A percentile compares a stretch with the other conserved stretches of the same genome.
phyloP scores from a whole-genome alignment of 2,888 invertebrate species.

The Hyposoter dolosus region DNA sequence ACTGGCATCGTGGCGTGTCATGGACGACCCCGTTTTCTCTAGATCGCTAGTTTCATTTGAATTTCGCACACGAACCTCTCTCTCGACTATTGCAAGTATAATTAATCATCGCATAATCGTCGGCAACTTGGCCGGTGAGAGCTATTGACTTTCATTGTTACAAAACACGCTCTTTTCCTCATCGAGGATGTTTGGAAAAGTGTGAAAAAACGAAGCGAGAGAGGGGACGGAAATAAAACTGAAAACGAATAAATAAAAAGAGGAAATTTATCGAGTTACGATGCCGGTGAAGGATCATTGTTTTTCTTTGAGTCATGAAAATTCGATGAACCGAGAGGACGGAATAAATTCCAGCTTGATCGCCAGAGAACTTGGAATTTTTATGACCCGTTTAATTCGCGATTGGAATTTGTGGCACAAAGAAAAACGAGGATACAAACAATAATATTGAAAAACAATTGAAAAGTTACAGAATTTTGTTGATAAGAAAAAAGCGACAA shows the following conservation, averaged over 20 bases:
- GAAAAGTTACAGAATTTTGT: not conserved
- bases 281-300: slow-evolving; percentile 25
- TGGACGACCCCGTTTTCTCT: slow-evolving; percentile 47
- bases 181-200: not conserved
- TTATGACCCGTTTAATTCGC: not conserved
- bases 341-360: not conserved
- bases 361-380: slow-evolving; percentile 1
- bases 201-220: not conserved
- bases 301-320: slow-evolving; percentile 14
- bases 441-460: not conserved
- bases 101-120: slow-evolving; percentile 54
- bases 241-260: not conserved
- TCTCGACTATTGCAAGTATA: slow-evolving; percentile 40
- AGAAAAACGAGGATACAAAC: not conserved
- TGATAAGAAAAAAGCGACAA: not conserved
- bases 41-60: slow-evolving; percentile 47
- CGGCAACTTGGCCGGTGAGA: slow-evolving; percentile 9
- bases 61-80: slow-evolving; percentile 44
- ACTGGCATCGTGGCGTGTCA: slow-evolving; percentile 48
- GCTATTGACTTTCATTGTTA: slow-evolving; percentile 33
- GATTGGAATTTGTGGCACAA: not conserved
- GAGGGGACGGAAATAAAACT: not conserved
- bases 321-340: not conserved
- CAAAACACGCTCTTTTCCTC: not conserved
- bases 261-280: slow-evolving; percentile 5